phyloP scores from a whole-genome alignment of 1,140 invertebrate species.

The Maniola jurtina region DNA sequence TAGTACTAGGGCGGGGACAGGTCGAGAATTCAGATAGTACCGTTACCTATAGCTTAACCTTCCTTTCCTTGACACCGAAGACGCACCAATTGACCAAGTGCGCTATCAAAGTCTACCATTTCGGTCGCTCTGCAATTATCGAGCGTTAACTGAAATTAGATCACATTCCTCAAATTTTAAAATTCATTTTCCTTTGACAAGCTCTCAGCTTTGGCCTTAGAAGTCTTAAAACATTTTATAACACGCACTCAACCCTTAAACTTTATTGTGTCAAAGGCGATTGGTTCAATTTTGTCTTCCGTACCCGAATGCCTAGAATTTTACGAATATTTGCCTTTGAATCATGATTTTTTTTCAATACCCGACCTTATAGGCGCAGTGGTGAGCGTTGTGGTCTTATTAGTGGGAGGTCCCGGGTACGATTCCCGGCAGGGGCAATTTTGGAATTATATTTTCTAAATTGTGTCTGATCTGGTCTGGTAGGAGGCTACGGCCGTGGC shows the following conservation, averaged over 20 bases:
- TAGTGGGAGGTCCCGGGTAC: too few relatives aligned
- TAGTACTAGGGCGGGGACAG: too few relatives aligned
- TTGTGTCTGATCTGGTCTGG: too few relatives aligned
- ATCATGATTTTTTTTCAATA: background rate
- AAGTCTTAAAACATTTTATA: constrained; percentile 8
- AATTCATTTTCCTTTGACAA: constrained; percentile 12
- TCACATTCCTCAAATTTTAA: constrained; percentile 12
- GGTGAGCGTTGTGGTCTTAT: too few relatives aligned
- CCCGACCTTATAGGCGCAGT: too few relatives aligned
- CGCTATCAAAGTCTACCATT: constrained; percentile 15
- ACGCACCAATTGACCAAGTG: constrained; percentile 30
- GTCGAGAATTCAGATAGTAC: too few relatives aligned
- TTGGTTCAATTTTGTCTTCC: constrained; percentile 21
- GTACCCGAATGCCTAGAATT: background rate
- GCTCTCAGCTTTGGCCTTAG: background rate
- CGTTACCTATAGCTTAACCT: background rate
- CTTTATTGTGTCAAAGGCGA: constrained; percentile 22
- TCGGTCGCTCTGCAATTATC: constrained; percentile 26
- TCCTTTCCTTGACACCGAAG: constrained; percentile 15
- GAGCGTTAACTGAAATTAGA: constrained; percentile 14
- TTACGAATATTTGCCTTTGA: background rate
- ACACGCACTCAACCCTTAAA: constrained; percentile 27
- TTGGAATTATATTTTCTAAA: too few relatives aligned
- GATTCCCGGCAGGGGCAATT: too few relatives aligned
- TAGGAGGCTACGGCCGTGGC: too few relatives aligned